These are phyloP conservation scores for Parotocinclus haroldoi DNA, from an alignment of 2,797 vertebrate species.

Conservation along the genomic window DNA sequence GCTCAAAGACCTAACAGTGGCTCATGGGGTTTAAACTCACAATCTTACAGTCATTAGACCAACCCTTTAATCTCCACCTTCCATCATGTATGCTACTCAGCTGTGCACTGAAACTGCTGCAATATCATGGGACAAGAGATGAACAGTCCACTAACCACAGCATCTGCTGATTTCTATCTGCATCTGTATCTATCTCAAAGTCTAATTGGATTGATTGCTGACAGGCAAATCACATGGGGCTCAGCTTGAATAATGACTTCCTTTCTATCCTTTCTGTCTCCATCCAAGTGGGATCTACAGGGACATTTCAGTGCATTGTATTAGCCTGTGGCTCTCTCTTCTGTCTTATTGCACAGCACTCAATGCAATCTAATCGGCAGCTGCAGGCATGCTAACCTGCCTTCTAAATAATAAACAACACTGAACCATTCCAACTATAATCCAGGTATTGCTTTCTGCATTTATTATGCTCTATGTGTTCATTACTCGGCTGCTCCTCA, in stretches of 20 bases:
- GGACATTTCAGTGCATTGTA: conserved; percentile 5
- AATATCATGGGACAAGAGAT: background rate
- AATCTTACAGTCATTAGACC: no score
- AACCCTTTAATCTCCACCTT: background rate
- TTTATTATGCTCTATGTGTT: conserved; percentile 77
- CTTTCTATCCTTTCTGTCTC: conserved; percentile 63
- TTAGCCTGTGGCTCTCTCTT: conserved; percentile 65
- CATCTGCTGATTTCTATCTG: conserved; percentile 49
- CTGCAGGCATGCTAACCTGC: conserved; percentile 71
- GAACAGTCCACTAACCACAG: conserved; percentile 15
- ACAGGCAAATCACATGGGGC: conserved; percentile 63
- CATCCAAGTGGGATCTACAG: conserved; percentile 51
- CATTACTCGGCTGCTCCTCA: conserved; percentile 72
- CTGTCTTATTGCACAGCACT: conserved; percentile 66
- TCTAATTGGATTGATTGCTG: conserved; percentile 64
- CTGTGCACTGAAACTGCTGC: conserved; percentile 6
- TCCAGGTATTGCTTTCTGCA: conserved; percentile 74
- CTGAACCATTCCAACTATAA: conserved; percentile 72
- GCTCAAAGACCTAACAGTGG: no score
- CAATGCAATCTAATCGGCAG: conserved; percentile 74
- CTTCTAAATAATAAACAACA: conserved; percentile 78
- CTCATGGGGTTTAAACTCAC: no score
- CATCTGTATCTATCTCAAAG: conserved; percentile 42
- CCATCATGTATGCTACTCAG: no score
- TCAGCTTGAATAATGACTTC: conserved; percentile 69